Percentiles rank a stretch among this genome's conserved stretches.
These are phyloP conservation scores for Lumbricus terrestris DNA, from an alignment of 2,888 invertebrate species.

Conservation along the genomic window DNA sequence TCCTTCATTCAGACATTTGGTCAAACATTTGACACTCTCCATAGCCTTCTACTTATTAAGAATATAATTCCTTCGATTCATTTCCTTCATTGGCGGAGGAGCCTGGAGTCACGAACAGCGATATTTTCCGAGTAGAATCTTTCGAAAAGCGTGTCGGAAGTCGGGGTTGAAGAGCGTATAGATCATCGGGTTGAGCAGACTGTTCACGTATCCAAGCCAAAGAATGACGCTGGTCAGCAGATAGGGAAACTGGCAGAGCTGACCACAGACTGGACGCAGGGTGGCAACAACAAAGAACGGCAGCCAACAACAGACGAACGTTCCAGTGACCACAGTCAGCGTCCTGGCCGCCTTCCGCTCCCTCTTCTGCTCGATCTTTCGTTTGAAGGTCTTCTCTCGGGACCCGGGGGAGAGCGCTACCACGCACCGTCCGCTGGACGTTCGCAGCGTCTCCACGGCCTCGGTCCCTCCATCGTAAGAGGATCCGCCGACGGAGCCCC, in stretches of 20 bases:
- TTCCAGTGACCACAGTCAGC: slow-evolving; percentile 76
- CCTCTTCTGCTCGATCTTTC: slow-evolving; percentile 56
- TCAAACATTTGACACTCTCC: too few species aligned
- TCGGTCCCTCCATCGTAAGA: neutral
- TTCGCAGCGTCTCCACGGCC: neutral
- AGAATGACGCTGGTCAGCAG: slow-evolving; percentile 62
- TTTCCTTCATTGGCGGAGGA: too few species aligned
- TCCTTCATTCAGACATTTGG: neutral
- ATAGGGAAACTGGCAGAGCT: slow-evolving; percentile 49
- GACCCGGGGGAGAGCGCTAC: neutral
- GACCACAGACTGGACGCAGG: slow-evolving; percentile 77
- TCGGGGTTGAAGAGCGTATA: slow-evolving; percentile 93
- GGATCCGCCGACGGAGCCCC: neutral
- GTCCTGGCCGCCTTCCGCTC: slow-evolving; percentile 59
- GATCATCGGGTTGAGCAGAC: slow-evolving; percentile 85
- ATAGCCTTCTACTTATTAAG: too few species aligned
- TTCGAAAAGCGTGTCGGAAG: slow-evolving; percentile 84
- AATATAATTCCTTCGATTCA: too few species aligned
- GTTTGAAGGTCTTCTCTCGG: slow-evolving; percentile 40
- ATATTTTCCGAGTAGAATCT: slow-evolving; percentile 66
- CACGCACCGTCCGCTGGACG: neutral
- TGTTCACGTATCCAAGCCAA: slow-evolving; percentile 90
- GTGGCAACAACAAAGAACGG: slow-evolving; percentile 89
- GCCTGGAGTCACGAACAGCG: neutral
- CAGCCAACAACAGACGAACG: slow-evolving; percentile 89